A percentile compares a stretch with the other conserved stretches of the same genome.
phyloP scores from a whole-genome alignment of 2,797 vertebrate genomes.

The Pipistrellus pygmaeus region DNA sequence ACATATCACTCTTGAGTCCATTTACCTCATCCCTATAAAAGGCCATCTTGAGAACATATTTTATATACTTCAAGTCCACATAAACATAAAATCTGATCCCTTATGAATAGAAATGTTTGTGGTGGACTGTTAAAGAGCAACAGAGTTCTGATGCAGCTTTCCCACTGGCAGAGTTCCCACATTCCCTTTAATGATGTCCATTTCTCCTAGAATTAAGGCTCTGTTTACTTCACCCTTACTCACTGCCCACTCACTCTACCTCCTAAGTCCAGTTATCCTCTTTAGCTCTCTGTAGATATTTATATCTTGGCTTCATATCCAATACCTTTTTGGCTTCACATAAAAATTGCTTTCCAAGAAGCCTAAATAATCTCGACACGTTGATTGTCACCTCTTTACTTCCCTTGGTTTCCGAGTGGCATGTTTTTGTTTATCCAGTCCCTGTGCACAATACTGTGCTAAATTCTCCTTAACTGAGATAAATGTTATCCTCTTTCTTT shows the following conservation, averaged over 20 bases:
- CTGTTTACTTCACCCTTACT: not conserved
- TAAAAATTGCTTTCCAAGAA: not conserved
- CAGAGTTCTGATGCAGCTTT: not conserved
- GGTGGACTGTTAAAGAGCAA: slow-evolving; percentile 23
- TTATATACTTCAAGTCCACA: not conserved
- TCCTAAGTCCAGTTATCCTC: not conserved
- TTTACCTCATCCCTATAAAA: slow-evolving; percentile 59
- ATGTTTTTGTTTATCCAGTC: not conserved
- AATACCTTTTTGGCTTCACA: not conserved
- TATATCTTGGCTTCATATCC: not conserved
- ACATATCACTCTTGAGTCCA: not conserved
- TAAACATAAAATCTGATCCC: slow-evolving; percentile 48
- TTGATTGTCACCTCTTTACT: not conserved
- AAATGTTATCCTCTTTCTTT: not conserved
- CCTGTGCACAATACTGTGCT: too few species aligned
- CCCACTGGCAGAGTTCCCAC: not conserved
- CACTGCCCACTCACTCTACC: too few species aligned
- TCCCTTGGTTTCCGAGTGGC: not conserved
- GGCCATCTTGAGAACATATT: slow-evolving; percentile 56
- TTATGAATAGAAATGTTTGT: slow-evolving; percentile 39
- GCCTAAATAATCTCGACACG: not conserved
- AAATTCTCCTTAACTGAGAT: not conserved
- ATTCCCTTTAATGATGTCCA: not conserved
- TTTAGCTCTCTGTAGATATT: not conserved
- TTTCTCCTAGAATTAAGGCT: slow-evolving; percentile 4